Evolutionary conservation across 2,888 invertebrate genomes (phyloP).

Genomic region (Stenodema calcarata): DNA sequence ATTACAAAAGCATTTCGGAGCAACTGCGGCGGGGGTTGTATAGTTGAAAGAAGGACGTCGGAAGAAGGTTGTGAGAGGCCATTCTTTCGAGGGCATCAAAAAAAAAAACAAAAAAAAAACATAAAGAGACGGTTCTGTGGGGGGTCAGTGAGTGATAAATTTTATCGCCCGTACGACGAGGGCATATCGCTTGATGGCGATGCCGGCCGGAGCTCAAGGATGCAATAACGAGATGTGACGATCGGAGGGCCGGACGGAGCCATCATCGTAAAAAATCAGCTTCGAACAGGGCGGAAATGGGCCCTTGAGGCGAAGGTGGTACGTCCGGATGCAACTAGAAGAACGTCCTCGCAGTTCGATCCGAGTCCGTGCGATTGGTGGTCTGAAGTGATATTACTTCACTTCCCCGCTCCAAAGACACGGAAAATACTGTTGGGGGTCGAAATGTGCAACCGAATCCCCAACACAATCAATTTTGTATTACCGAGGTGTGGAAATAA

Average conservation of each 20-base stretch:
- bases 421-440: no score
- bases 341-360: no score
- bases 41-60: neutral
- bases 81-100: neutral
- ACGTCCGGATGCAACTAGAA: no score
- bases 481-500: no score
- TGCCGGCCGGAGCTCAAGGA: neutral
- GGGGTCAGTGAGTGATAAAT: conserved; percentile 4
- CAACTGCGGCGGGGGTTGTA: neutral
- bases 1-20: neutral
- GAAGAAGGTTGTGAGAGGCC: neutral
- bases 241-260: neutral
- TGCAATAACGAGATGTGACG: conserved; percentile 8
- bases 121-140: no score
- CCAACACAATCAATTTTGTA: no score
- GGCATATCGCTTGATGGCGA: neutral
- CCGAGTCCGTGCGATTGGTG: no score
- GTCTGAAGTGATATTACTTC: no score
- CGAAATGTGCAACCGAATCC: no score
- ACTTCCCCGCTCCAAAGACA: no score
- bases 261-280: conserved; percentile 18
- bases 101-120: no score
- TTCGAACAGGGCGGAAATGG: neutral
- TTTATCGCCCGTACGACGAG: neutral
- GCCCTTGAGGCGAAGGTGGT: neutral